Conservation (phyloP, 2,888 invertebrate species). For the Campopleginae sp. region DNA sequence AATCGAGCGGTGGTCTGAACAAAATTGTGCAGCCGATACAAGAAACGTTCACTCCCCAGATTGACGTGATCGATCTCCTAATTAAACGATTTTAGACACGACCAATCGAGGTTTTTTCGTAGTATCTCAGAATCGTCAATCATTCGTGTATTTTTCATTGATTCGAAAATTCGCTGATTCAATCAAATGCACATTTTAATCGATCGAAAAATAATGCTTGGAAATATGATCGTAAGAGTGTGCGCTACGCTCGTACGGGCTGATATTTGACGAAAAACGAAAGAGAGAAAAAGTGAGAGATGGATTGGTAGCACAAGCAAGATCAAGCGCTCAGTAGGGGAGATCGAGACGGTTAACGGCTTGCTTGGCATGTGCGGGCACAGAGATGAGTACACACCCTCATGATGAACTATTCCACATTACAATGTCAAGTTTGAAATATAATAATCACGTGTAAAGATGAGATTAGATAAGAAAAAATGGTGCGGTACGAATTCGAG, state of each 20-base stretch:
- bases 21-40: neutral
- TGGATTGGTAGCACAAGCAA: conserved; percentile 8
- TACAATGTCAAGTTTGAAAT: conserved; percentile 60
- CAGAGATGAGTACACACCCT: conserved; percentile 12
- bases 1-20: neutral
- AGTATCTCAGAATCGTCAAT: neutral
- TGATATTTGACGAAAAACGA: neutral
- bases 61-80: conserved; percentile 1
- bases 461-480: conserved; percentile 13
- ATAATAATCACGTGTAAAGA: neutral
- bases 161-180: neutral
- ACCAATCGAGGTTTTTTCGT: neutral
- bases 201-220: neutral
- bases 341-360: conserved; percentile 59
- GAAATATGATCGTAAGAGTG: neutral
- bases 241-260: neutral
- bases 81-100: conserved; percentile 8
- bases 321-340: conserved; percentile 68
- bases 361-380: conserved; percentile 59
- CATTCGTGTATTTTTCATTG: neutral
- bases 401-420: conserved; percentile 8
- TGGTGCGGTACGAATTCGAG: neutral
- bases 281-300: conserved; percentile 14
- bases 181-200: neutral
- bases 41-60: neutral